Evolutionary conservation across 1,140 invertebrate species (phyloP).

Genomic region (Heterodera schachtii): DNA sequence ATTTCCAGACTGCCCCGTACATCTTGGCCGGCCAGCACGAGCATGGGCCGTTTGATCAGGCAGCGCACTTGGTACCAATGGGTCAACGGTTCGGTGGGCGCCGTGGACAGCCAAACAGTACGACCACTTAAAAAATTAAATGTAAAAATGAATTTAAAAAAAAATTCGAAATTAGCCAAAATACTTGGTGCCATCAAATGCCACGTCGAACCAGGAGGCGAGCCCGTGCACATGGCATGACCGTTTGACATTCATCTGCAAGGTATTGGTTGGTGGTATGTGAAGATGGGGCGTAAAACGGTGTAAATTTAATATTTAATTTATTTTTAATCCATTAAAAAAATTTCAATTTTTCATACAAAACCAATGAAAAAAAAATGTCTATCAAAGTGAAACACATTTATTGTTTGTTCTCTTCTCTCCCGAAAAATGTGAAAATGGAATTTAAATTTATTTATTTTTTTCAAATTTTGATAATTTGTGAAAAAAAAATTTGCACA

Average conservation of each 20-base stretch:
- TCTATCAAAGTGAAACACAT: no score
- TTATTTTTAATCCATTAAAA: no score
- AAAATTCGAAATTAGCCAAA: no score
- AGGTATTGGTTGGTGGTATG: not conserved
- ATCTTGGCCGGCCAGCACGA: slow-evolving; percentile 89
- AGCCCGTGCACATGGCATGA: slow-evolving; percentile 93
- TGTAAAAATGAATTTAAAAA: slow-evolving; percentile 15
- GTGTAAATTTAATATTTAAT: no score
- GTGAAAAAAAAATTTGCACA: no score
- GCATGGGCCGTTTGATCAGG: slow-evolving; percentile 86
- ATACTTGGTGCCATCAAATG: slow-evolving; percentile 78
- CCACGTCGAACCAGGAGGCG: slow-evolving; percentile 99
- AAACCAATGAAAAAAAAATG: no score
- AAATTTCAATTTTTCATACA: no score
- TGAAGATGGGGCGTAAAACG: no score
- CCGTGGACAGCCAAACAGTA: slow-evolving; percentile 94
- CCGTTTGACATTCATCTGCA: slow-evolving; percentile 83
- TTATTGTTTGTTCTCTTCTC: no score
- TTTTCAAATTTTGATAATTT: no score
- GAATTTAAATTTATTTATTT: no score
- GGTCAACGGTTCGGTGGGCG: slow-evolving; percentile 95
- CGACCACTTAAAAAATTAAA: slow-evolving; percentile 68
- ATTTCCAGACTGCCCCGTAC: slow-evolving; percentile 84
- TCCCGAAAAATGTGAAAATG: no score
- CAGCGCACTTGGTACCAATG: slow-evolving; percentile 99